These are phyloP conservation scores for Aplysina aerophoba DNA, from an alignment of 37 sponge, comb jelly and placozoan species.

Conservation along the genomic window DNA sequence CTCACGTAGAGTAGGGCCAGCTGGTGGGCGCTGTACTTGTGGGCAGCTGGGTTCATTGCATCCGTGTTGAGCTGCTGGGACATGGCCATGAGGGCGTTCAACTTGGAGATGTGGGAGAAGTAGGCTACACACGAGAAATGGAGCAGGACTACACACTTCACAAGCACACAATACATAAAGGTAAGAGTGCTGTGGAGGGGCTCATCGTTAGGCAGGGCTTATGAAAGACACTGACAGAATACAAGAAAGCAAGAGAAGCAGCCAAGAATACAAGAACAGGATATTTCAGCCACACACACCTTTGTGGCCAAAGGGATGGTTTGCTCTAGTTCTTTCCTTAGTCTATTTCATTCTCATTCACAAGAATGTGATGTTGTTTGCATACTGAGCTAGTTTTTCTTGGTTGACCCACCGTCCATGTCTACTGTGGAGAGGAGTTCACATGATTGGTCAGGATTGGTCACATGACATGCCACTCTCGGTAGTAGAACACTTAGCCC, in stretches of 20 bases:
- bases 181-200: too few relatives aligned
- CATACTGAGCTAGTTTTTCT: not conserved
- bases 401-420: slow-evolving; percentile 55
- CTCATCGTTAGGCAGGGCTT: too few relatives aligned
- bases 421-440: slow-evolving; percentile 3
- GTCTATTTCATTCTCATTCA: too few relatives aligned
- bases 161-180: not conserved
- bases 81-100: slow-evolving; percentile 65
- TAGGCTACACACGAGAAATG: slow-evolving; percentile 45
- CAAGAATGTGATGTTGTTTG: too few relatives aligned
- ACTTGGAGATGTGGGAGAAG: slow-evolving; percentile 51
- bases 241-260: too few relatives aligned
- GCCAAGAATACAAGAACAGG: too few relatives aligned
- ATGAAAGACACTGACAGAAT: too few relatives aligned
- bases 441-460: slow-evolving; percentile 43
- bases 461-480: slow-evolving; percentile 50
- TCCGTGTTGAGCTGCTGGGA: slow-evolving; percentile 73
- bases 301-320: too few relatives aligned
- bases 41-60: slow-evolving; percentile 39
- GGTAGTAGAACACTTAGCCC: slow-evolving; percentile 53
- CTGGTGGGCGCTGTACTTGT: slow-evolving; percentile 88
- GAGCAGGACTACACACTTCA: not conserved
- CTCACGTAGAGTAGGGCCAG: slow-evolving; percentile 76
- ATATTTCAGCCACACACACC: too few relatives aligned
- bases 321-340: too few relatives aligned